Conservation (phyloP, 2,888 invertebrate species). For the Agapostemon virescens region DNA sequence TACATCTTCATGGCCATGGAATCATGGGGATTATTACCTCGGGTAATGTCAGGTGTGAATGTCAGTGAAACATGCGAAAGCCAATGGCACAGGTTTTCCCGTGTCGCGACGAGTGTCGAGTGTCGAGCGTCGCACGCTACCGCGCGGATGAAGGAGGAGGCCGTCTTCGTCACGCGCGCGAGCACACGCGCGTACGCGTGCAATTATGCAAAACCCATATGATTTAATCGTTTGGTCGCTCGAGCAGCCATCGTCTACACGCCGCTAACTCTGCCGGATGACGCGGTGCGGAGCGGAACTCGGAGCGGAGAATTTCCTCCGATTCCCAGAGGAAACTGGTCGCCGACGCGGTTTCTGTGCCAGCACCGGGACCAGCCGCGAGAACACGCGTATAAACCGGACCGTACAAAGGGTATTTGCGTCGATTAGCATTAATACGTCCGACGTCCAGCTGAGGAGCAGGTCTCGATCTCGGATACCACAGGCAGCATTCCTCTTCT, state of each 20-base stretch:
- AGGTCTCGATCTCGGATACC: slow-evolving; percentile 33
- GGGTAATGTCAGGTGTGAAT: slow-evolving; percentile 66
- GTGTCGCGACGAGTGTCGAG: slow-evolving; percentile 1
- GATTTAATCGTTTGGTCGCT: slow-evolving; percentile 56
- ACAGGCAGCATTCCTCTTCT: slow-evolving; percentile 35
- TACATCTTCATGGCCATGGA: slow-evolving; percentile 25
- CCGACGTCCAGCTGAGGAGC: slow-evolving; percentile 43
- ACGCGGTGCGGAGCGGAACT: neutral
- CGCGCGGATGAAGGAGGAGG: neutral
- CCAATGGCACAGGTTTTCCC: slow-evolving; percentile 61
- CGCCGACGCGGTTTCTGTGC: slow-evolving; percentile 1
- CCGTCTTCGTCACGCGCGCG: neutral
- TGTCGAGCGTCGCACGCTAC: neutral
- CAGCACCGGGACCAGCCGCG: slow-evolving; percentile 16
- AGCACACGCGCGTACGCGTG: slow-evolving; percentile 32
- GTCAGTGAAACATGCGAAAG: slow-evolving; percentile 62
- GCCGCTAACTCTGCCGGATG: neutral
- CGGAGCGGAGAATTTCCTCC: neutral
- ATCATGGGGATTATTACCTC: slow-evolving; percentile 45
- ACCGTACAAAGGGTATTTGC: slow-evolving; percentile 33
- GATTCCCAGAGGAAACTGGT: slow-evolving; percentile 23
- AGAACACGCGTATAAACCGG: slow-evolving; percentile 36
- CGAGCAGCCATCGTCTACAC: slow-evolving; percentile 11
- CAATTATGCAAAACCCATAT: slow-evolving; percentile 48
- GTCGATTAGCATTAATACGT: slow-evolving; percentile 46